phyloP scores from a whole-genome alignment of 2,888 invertebrate species.

The Buathra laborator region DNA sequence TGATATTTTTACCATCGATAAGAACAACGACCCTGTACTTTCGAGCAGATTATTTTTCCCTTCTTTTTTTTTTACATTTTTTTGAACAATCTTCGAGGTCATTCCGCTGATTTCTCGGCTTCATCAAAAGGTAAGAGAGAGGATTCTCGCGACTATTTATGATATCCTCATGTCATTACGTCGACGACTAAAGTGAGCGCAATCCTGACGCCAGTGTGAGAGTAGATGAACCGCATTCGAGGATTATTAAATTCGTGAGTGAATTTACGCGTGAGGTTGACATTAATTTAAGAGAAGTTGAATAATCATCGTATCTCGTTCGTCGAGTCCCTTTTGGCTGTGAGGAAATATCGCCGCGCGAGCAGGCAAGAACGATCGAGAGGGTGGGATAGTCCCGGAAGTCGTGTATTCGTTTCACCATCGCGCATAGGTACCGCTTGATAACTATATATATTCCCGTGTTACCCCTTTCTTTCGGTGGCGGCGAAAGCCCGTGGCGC shows the following conservation, averaged over 20 bases:
- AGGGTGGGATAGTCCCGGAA: neutral
- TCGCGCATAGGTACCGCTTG: neutral
- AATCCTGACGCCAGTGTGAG: neutral
- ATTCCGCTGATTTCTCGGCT: too few relatives aligned
- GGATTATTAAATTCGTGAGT: slow-evolving; percentile 31
- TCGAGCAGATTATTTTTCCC: neutral
- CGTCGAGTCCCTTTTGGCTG: neutral
- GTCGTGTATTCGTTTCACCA: neutral
- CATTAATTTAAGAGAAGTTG: neutral
- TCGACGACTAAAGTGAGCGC: neutral
- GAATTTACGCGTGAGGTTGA: slow-evolving; percentile 15
- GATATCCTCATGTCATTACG: neutral
- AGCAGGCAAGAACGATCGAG: slow-evolving; percentile 5
- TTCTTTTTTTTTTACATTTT: neutral
- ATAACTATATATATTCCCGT: slow-evolving; percentile 9
- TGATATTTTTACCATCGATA: neutral
- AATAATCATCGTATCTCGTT: neutral
- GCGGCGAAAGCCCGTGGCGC: slow-evolving; percentile 12
- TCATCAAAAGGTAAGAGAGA: neutral
- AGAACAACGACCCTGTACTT: neutral
- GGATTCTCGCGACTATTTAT: neutral
- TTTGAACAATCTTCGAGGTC: neutral
- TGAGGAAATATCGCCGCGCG: neutral
- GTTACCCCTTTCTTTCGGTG: neutral
- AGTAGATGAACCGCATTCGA: slow-evolving; percentile 3